Evolutionary conservation across 2,888 invertebrate genomes (phyloP), one percentile per base, ranked within the genome.

Genomic region (Epirrhoe alternata): DNA sequence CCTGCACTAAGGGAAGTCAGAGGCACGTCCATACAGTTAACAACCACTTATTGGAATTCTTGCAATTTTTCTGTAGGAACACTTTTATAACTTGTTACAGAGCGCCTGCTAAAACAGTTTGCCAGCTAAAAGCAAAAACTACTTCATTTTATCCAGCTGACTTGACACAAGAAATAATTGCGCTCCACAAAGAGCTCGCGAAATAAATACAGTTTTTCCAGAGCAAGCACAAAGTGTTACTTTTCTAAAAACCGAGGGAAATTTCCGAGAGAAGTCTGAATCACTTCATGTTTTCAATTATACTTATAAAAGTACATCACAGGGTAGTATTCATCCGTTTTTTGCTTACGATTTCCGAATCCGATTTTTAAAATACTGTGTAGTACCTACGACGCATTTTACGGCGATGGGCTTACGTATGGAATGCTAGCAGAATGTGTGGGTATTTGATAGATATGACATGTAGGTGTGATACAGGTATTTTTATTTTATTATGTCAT

Each of bases 121-220:
- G 12, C 38, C 5, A 42, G 38, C n/a, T 42, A 12, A 12, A 47
- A 47, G 47, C 14, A 14, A 14, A 57, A 49, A 57, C 49, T 12
- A 35, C 57, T 58, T 35, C 47, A 50, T 17, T 49, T 49, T 35
- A 33, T 42, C 16, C 54, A 54, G 49, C 35, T n/a, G 8, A 57
- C 38, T 55, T 57, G 10, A 50, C 55, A 45, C 38, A 16, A 59
- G 53, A 64, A 54, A 59, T 59, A 64, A 64, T 64, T 59, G 42
- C 50, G 38, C 59, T 64, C 54, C 10, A 31, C 50, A 38, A 50
- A 55, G 55, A 64, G 58, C 55, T 54, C 49, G 30, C 24, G 14
- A 60, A 59, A 31, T 64, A 49, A 62, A 62, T 61, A 61, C 38
- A 55, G 8, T 61, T 53, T 53, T 0, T 31, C n/a, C 50, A 49